Evolutionary conservation across 2,888 invertebrate species (phyloP).

Genomic region (Punctoribates punctum): DNA sequence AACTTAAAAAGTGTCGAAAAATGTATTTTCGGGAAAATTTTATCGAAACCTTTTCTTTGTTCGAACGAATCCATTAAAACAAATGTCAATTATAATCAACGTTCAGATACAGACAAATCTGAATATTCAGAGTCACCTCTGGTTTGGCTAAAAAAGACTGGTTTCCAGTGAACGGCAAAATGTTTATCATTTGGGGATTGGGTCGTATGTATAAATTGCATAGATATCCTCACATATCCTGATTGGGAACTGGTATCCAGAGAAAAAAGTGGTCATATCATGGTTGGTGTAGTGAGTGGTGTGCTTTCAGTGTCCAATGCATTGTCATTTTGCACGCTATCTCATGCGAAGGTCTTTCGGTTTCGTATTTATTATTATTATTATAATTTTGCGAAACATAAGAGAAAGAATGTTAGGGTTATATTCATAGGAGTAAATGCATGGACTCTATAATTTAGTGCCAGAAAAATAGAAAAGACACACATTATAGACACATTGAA

Average conservation of each 20-base stretch:
- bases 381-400: constrained; percentile 28
- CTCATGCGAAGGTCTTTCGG: constrained; percentile 36
- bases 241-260: constrained; percentile 3
- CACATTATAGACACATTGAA: constrained; percentile 34
- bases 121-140: too few species aligned
- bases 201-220: not conserved
- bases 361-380: constrained; percentile 30
- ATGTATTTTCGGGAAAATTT: not conserved
- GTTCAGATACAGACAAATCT: too few species aligned
- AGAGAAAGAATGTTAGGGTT: constrained; percentile 37
- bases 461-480: constrained; percentile 33
- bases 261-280: constrained; percentile 11
- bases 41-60: not conserved
- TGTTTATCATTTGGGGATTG: not conserved
- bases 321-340: constrained; percentile 37
- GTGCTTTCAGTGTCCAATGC: constrained; percentile 13
- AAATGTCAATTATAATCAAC: too few species aligned
- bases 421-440: constrained; percentile 25
- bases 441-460: constrained; percentile 33
- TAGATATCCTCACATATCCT: too few species aligned
- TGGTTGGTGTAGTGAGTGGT: not conserved
- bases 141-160: too few species aligned
- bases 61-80: too few species aligned
- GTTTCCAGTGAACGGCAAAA: not conserved
- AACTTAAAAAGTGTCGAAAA: constrained; percentile 1